Base-by-base conservation (phyloP, 2,888 invertebrate species). In the Cheilosia pagana region DNA sequence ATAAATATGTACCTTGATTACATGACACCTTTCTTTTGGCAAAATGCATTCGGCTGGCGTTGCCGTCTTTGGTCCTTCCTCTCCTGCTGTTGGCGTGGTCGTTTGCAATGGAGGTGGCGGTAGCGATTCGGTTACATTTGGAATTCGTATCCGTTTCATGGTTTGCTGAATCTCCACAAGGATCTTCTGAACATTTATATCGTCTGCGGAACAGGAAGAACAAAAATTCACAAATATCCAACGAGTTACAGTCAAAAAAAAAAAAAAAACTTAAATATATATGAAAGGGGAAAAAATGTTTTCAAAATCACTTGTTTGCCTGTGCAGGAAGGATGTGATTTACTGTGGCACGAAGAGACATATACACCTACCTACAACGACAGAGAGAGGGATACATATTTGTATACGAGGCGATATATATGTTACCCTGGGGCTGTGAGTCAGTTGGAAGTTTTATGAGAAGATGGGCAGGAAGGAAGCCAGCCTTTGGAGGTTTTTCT, bases 251-350 rank as follows among this genome's bases (percentile, higher is more conserved):
- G 57, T 65, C 16, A 23, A 82, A 63, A 71, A 12, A 12, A 35
- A 28, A 76, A 71, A 53, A 82, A 55, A 63, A 79, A 62, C 45
- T 59, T 35, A 35, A 28, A 43, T 48, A 23, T 35, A 25, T 45
- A 43, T 25, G 19, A 35, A 35, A 45, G 63, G n/a, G 1, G 1
- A 25, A 43, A 55, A 48, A 52, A 50, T 57, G 41, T 43, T 75
- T 87, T 86, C 68, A 90, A 89, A 90, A 90, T 89, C 89, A 89
- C 89, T 89, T 90, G 90, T 90, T 90, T 89, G 88, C 88, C 87
- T 90, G 88, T 88, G 89, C 88, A 88, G 90, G 90, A 90, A 90
- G 90, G 90, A 90, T 90, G 90, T 90, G 90, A 90, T 90, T 90
- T 89, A 89, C 59, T 83, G 90, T 89, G 88, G 89, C 88, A 89